Conservation (phyloP, 1,140 invertebrate genomes). For the Drosophila hydei region DNA sequence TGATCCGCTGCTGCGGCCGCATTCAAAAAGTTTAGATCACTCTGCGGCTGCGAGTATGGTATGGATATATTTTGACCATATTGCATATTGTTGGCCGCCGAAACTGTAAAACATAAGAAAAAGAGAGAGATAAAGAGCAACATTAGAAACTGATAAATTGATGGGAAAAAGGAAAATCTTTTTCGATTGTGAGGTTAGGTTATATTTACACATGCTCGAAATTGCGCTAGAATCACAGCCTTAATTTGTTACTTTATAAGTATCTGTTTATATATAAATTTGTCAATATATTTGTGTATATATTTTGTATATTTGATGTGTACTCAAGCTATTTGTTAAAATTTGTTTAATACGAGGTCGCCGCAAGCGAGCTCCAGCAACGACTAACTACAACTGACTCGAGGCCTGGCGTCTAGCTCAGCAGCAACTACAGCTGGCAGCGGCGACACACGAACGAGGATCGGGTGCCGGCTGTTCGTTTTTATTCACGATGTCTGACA, state of each 20-base stretch:
- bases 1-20: constrained; percentile 78
- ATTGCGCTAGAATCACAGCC: constrained; percentile 52
- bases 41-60: constrained; percentile 83
- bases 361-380: constrained; percentile 55
- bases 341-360: constrained; percentile 32
- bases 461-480: constrained; percentile 68
- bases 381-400: constrained; percentile 78
- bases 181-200: background rate
- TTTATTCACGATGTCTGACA: constrained; percentile 54
- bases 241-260: constrained; percentile 20
- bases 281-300: background rate
- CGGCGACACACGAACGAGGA: constrained; percentile 51
- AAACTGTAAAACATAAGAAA: constrained; percentile 65
- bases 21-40: constrained; percentile 83
- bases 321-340: constrained; percentile 11
- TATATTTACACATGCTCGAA: constrained; percentile 50
- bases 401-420: constrained; percentile 36
- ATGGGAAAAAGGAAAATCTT: constrained; percentile 7
- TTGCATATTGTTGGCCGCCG: constrained; percentile 83
- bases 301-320: constrained; percentile 18
- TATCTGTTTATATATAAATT: background rate
- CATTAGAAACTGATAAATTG: constrained; percentile 12
- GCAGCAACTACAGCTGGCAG: constrained; percentile 54
- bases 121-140: background rate
- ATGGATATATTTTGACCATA: constrained; percentile 84